These are phyloP conservation scores for Anolis apletophallus DNA, from an alignment of 2,797 vertebrate species.

Conservation along the genomic window DNA sequence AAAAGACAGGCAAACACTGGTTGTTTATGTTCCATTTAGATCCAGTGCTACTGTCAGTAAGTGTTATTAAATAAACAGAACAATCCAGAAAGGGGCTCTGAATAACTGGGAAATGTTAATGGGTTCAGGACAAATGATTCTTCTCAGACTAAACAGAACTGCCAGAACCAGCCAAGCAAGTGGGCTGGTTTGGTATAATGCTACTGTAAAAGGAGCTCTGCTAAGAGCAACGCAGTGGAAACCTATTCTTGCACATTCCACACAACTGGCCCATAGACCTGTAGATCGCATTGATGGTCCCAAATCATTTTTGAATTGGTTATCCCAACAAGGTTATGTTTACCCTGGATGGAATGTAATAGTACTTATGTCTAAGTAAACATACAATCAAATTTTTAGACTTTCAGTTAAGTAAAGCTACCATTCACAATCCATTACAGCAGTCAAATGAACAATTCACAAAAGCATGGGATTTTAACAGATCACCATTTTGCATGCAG, in stretches of 20 bases:
- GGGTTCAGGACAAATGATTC: not conserved
- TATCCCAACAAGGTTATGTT: not conserved
- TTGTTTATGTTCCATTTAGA: slow-evolving; percentile 1
- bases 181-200: not conserved
- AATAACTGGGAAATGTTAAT: slow-evolving; percentile 22
- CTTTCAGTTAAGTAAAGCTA: not conserved
- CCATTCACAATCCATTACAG: not conserved
- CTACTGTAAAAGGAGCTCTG: slow-evolving; percentile 14
- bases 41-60: slow-evolving; percentile 14
- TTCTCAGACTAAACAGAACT: slow-evolving; percentile 10
- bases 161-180: slow-evolving; percentile 9
- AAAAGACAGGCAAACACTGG: not conserved
- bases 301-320: not conserved
- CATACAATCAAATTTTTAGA: not conserved
- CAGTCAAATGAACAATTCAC: not conserved
- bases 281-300: not conserved
- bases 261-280: slow-evolving; percentile 1
- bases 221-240: not conserved
- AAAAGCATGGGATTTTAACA: not conserved
- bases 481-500: not conserved
- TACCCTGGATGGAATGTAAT: not conserved
- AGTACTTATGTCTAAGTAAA: not conserved
- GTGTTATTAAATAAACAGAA: slow-evolving; percentile 10
- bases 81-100: not conserved
- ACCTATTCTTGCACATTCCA: slow-evolving; percentile 1